These are phyloP conservation scores for Planiliza haematocheilus DNA, from an alignment of 2,113 vertebrate species.

Conservation along the genomic window DNA sequence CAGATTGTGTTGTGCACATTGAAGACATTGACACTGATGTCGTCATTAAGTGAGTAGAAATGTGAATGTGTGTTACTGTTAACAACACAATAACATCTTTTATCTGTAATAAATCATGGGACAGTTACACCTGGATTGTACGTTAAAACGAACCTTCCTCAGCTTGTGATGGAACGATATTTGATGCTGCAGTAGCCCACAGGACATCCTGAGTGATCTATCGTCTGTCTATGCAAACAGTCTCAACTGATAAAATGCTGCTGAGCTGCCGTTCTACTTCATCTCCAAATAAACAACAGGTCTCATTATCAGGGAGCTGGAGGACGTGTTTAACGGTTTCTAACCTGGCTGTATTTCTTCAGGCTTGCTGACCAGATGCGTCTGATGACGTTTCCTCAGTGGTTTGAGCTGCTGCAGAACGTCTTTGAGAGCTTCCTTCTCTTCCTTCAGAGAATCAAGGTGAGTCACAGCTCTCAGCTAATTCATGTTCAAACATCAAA, in stretches of 20 bases:
- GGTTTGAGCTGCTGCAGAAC: constrained; percentile 91
- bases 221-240: too few species aligned
- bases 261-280: too few species aligned
- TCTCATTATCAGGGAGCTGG: too few species aligned
- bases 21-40: constrained; percentile 93
- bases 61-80: not conserved
- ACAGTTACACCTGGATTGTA: too few species aligned
- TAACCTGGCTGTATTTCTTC: not conserved
- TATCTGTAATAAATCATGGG: too few species aligned
- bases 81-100: too few species aligned
- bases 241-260: too few species aligned
- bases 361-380: constrained; percentile 97
- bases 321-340: not conserved
- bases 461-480: constrained; percentile 59
- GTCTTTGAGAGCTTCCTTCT: constrained; percentile 93
- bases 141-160: too few species aligned
- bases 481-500: not conserved
- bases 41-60: constrained; percentile 90
- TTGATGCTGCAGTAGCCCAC: too few species aligned
- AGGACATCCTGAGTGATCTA: too few species aligned
- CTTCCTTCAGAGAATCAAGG: constrained; percentile 96
- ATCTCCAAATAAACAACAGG: too few species aligned
- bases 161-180: too few species aligned
- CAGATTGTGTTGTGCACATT: constrained; percentile 88
- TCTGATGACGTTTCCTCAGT: constrained; percentile 95